Evolutionary conservation across 2,113 vertebrate genomes (phyloP).

Genomic region (Chlamydotis undulata): DNA sequence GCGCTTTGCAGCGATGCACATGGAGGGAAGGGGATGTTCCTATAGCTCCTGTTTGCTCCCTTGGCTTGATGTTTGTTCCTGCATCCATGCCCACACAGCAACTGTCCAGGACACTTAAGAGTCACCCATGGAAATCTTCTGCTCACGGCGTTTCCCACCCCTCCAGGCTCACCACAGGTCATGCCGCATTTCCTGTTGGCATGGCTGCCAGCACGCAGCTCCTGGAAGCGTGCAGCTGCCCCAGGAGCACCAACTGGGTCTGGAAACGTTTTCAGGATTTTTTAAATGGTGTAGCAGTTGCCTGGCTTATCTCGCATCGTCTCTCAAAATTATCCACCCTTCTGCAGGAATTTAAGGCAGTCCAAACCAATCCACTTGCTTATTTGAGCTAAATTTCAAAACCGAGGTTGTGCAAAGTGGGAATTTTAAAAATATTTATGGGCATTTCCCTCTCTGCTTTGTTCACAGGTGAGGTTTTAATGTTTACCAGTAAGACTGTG

Average conservation of each 20-base stretch:
- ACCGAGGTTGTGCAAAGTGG: neutral
- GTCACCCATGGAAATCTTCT: neutral
- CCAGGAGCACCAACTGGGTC: neutral
- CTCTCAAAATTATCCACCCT: neutral
- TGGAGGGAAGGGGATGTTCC: neutral
- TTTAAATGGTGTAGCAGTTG: neutral
- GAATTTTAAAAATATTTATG: neutral
- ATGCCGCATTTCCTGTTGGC: conserved; percentile 38
- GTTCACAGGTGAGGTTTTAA: neutral
- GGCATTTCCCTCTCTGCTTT: neutral
- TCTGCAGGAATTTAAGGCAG: neutral
- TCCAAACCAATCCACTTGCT: neutral
- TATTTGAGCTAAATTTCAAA: neutral
- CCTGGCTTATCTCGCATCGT: neutral
- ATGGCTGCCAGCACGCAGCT: neutral
- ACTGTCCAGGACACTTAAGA: neutral
- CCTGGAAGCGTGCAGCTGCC: neutral
- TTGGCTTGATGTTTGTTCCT: neutral
- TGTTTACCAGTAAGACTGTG: neutral
- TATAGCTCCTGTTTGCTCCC: neutral
- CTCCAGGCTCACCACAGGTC: neutral
- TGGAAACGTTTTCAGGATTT: conserved; percentile 18
- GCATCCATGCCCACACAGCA: neutral
- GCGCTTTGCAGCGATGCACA: rapidly evolving
- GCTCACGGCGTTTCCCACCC: neutral